These are phyloP conservation scores for Platyura marginata DNA, from an alignment of 1,140 invertebrate species.

Conservation along the genomic window DNA sequence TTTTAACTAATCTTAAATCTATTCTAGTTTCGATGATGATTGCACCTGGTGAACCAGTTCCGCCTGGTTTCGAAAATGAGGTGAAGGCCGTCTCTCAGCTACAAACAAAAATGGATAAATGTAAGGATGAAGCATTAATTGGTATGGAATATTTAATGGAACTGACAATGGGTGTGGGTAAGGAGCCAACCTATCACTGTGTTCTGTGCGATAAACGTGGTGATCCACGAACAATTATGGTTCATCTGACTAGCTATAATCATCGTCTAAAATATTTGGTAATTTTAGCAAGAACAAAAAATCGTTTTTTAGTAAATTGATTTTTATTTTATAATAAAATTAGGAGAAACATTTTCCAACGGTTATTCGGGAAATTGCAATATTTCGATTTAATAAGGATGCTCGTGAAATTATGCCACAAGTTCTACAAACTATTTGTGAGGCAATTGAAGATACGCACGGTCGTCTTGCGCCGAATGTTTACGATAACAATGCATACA, in stretches of 20 bases:
- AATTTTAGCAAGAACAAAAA: slow-evolving; percentile 6
- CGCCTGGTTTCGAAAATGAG: slow-evolving; percentile 49
- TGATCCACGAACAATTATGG: slow-evolving; percentile 51
- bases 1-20: background rate
- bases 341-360: slow-evolving; percentile 16
- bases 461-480: slow-evolving; percentile 8
- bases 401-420: slow-evolving; percentile 6
- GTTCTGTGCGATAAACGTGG: slow-evolving; percentile 56
- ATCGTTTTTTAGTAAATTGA: background rate
- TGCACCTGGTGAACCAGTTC: slow-evolving; percentile 43
- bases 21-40: slow-evolving; percentile 21
- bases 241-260: slow-evolving; percentile 51
- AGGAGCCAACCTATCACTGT: slow-evolving; percentile 50
- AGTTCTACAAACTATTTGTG: slow-evolving; percentile 8
- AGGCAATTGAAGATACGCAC: slow-evolving; percentile 12
- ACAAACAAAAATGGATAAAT: slow-evolving; percentile 32
- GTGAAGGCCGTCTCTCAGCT: slow-evolving; percentile 31
- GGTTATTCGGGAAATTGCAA: slow-evolving; percentile 8
- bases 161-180: slow-evolving; percentile 36
- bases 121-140: slow-evolving; percentile 27
- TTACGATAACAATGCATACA: slow-evolving; percentile 10
- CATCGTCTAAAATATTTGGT: slow-evolving; percentile 42
- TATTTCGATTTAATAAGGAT: slow-evolving; percentile 7
- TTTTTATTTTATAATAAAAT: background rate
- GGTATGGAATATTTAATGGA: slow-evolving; percentile 55